A percentile compares a stretch with the other conserved stretches of the same genome.
These are phyloP conservation scores for Tenthredo scrophulariae DNA, from an alignment of 2,888 invertebrate species.

Conservation along the genomic window DNA sequence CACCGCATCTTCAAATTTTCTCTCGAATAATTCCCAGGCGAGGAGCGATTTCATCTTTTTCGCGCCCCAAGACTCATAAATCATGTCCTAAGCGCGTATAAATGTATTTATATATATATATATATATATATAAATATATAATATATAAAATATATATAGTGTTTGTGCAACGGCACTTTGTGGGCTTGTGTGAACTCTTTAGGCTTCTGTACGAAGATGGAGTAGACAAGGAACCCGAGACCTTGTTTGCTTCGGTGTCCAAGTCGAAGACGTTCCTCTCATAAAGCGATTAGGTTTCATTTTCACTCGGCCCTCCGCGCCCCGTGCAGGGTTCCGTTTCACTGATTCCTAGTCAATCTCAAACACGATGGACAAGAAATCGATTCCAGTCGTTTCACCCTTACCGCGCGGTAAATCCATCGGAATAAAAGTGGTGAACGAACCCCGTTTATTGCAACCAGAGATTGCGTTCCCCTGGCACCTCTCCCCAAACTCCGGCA, in stretches of 20 bases:
- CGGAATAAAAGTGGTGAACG: slow-evolving; percentile 46
- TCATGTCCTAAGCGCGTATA: slow-evolving; percentile 20
- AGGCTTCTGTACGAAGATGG: slow-evolving; percentile 5
- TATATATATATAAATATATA: background rate
- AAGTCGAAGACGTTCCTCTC: slow-evolving; percentile 45
- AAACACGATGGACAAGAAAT: slow-evolving; percentile 43
- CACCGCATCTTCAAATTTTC: background rate
- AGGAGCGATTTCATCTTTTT: slow-evolving; percentile 12
- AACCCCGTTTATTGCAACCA: slow-evolving; percentile 52
- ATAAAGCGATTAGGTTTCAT: slow-evolving; percentile 48
- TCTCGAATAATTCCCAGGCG: slow-evolving; percentile 13
- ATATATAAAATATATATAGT: background rate
- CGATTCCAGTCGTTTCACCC: slow-evolving; percentile 49
- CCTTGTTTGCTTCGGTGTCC: slow-evolving; percentile 34
- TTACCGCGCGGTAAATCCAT: slow-evolving; percentile 46
- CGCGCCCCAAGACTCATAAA: slow-evolving; percentile 26
- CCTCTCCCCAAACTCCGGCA: background rate
- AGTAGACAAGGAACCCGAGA: slow-evolving; percentile 25
- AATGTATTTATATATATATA: background rate
- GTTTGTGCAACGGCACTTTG: slow-evolving; percentile 23
- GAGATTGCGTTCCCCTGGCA: slow-evolving; percentile 46
- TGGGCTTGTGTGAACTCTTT: slow-evolving; percentile 29
- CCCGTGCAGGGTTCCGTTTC: slow-evolving; percentile 3
- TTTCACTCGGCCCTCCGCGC: slow-evolving; percentile 29
- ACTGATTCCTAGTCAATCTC: slow-evolving; percentile 49